Conservation (phyloP, 2,888 invertebrate genomes). For the Halictus ligatus region DNA sequence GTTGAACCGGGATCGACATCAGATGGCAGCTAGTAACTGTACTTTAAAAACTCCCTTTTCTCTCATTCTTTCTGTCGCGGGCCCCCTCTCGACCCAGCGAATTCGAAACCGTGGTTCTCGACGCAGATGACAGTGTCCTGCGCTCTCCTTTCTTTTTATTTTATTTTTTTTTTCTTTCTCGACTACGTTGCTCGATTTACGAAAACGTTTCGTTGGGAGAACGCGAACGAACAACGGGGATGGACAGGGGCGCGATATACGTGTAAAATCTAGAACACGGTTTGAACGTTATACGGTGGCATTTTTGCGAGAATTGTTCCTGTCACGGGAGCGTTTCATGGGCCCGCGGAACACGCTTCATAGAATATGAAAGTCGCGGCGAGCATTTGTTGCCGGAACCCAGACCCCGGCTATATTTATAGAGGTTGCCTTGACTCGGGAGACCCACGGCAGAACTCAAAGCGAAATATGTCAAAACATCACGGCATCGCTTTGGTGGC, state of each 20-base stretch:
- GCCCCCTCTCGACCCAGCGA: conserved; percentile 40
- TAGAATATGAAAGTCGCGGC: conserved; percentile 16
- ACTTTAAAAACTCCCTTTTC: conserved; percentile 66
- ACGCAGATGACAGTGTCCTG: conserved; percentile 2
- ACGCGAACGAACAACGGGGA: neutral
- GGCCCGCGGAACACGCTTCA: conserved; percentile 1
- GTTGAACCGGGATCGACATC: conserved; percentile 76
- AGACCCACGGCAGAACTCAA: conserved; percentile 40
- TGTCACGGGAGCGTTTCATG: neutral
- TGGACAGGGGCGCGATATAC: neutral
- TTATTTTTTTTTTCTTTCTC: neutral
- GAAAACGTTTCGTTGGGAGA: neutral
- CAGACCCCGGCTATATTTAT: conserved; percentile 52
- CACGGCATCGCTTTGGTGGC: conserved; percentile 28
- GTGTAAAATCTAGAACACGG: neutral
- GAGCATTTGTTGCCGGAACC: conserved; percentile 62
- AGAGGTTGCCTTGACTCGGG: conserved; percentile 58
- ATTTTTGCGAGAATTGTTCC: neutral
- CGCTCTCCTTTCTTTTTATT: neutral
- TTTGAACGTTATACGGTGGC: neutral
- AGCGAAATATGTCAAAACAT: conserved; percentile 48
- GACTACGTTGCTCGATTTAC: neutral
- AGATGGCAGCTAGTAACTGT: conserved; percentile 73
- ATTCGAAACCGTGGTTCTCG: conserved; percentile 52
- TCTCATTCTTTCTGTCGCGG: conserved; percentile 22